Evolutionary conservation across 2,113 vertebrate species (phyloP), one percentile per base, ranked within the genome.

Genomic region (Rhabdornis inornatus): DNA sequence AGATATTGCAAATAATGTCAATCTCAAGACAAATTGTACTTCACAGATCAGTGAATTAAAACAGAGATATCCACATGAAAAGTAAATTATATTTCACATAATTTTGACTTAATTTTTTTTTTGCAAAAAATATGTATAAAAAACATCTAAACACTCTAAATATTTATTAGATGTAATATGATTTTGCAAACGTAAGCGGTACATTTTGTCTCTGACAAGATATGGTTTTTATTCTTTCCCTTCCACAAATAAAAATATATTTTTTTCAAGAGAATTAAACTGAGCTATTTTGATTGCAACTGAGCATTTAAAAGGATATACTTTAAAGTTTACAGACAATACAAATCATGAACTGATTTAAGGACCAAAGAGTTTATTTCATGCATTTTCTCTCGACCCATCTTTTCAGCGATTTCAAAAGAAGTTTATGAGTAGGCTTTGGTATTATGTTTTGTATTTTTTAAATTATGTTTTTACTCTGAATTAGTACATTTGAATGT

Each of bases 361-460:
- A 91, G 49, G 45, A 55, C 21, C 83, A 92, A 93, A 68, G 4
- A 76, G 4, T 68, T 90, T 22, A 75, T 91, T 97, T 76, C 91
- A 42, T 69, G 11, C 8, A 53, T 71, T 95, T 95, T 27, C 3
- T 93, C 20, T 79, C 8, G 44, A 57, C 17, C 5, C 4, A 15
- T 49, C 22, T 45, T 91, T 77, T 35, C 37, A 86, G 6, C n/a
- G 93, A 94, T 94, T 95, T 95, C 10, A 83, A 63, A 87, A 87
- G 45, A 87, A 61, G 39, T 71, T 84, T 90, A 57, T 75, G 42
- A 31, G 2, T 2, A 9, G 3, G 2, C 2, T 55, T 80, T 42
- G 3, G 2, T 44, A 53, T 35, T 25, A 9, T 3, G 0, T 12
- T 72, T 89, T 79, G 2, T 5, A 39, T 53, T 31, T 53, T 13